Evolutionary conservation across 2,797 vertebrate genomes (phyloP), one percentile per base, ranked within the genome.

Genomic region (Loris lydekkerianus): DNA sequence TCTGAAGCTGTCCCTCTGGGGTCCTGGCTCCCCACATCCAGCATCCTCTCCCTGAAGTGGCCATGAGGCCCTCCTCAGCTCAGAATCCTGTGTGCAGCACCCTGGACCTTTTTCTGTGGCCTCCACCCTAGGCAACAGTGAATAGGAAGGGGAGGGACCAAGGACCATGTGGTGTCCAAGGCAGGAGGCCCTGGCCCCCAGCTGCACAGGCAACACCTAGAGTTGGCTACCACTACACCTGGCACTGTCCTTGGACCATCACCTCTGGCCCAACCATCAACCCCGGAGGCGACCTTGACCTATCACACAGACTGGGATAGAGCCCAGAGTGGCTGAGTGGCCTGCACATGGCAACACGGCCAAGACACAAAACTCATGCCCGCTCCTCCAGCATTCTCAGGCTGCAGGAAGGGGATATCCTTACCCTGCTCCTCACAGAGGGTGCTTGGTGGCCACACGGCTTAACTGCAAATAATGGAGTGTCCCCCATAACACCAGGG

Each of bases 1-100:
- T 20, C 84, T 15, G n/a, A n/a, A 10, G 60, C 86, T 0, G 20
- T 6, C 17, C n/a, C 3, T 37, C 27, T 0, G 2, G 21, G 34
- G 63, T 25, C 72, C 46, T 65, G 0, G 2, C 10, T 20, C 58
- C 73, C 61, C 70, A 2, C 4, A 2, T 27, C 25, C 87, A n/a
- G 23, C 3, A 0, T 10, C 3, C 34, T 70, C 53, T 4, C 37
- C 29, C 53, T 2, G 10, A 49, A 69, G 25, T 7, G 60, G 9
- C 49, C 46, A 2, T 9, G 27, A 3, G 63, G 49, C 1, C 56
- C 77, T 10, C 23, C 17, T 13, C 27, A 63, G 77, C n/a, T 70
- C 69, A 65, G 91, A 27, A 20, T 15, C 70, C 69, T n/a, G 78
- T 13, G 3, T 56, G 25, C 7, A 40, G 73, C 34, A 5, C 11